A percentile compares a stretch with the other conserved stretches of the same genome.
phyloP scores from a whole-genome alignment of 2,113 vertebrate genomes.

The Thunnus maccoyii region DNA sequence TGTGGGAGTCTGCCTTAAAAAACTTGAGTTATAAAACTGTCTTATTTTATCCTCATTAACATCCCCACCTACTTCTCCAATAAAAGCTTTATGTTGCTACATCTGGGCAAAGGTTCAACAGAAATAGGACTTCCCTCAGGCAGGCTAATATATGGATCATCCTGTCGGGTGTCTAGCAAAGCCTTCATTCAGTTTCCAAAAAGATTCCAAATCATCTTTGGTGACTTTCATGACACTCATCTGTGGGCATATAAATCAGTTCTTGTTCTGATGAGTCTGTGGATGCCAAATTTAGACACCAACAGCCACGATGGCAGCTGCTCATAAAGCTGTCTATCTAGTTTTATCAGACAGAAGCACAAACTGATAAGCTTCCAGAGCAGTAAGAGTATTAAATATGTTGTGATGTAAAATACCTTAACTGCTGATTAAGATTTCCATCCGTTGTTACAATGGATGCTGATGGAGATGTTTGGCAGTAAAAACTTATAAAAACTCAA shows the following conservation, averaged over 20 bases:
- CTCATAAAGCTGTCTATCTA: neutral
- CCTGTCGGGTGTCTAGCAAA: slow-evolving; percentile 6
- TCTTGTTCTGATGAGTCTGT: neutral
- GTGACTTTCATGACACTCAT: slow-evolving; percentile 26
- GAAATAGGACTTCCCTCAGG: neutral
- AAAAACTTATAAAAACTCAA: neutral
- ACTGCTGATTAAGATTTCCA: neutral
- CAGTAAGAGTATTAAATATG: neutral
- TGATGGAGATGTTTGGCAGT: neutral
- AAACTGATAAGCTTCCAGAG: neutral
- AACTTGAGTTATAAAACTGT: no score
- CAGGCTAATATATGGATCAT: slow-evolving; percentile 6
- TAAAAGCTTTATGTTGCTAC: neutral
- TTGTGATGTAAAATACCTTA: neutral
- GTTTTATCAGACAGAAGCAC: slow-evolving; percentile 4
- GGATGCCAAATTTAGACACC: slow-evolving; percentile 5
- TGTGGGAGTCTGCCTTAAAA: neutral
- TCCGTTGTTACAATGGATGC: neutral
- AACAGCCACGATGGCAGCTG: slow-evolving; percentile 36
- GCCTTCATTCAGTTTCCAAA: slow-evolving; percentile 11
- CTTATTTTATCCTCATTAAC: no score
- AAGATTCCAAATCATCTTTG: slow-evolving; percentile 29
- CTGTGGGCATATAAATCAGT: slow-evolving; percentile 4
- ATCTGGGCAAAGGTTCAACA: slow-evolving; percentile 4
- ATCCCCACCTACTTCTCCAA: neutral